Base-by-base conservation (phyloP, 2,888 invertebrate genomes). In the Dinocampus coccinellae region DNA sequence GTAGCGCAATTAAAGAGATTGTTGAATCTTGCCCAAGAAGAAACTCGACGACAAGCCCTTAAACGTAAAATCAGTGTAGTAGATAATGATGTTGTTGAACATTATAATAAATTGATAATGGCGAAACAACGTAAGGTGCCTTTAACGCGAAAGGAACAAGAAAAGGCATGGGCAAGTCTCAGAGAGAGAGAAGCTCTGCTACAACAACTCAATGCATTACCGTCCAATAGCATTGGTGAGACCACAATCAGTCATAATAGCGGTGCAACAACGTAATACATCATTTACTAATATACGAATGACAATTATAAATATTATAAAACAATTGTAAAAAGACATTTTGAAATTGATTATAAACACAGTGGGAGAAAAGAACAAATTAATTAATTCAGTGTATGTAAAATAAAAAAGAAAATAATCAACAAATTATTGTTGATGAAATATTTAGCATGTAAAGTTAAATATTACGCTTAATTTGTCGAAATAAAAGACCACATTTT, bases 121-220 rank as follows among this genome's bases (percentile, higher is more conserved):
- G 92, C 94, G 0, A 94, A 96, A 80, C 93, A 94, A 83, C 96
- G 96, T 86, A 94, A 95, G 84, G 91, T 94, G 76, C 92, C 93
- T 7, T 90, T 95, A 3, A 92, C 93, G 34, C 92, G 92, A 79
- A 94, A 95, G 81, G 96, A 96, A 83, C 93, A 93, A 78, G 95
- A 95, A 73, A 92, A 92, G 84, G 94, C 95, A 9, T 92, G 92
- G 91, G 71, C 79, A 2, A 85, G 86, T 64, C 69, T 87, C 7
- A 78, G 84, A 20, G 87, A 87, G 63, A 80, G 87, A n/a, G 87
- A 87, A 61, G 80, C 75, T 69, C 79, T 87, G 2, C 75, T 87
- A 20, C 84, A 86, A 69, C 87, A 87, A 74, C 75, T 87, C n/a
- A 86, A 85, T 36, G 82, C 84, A 78, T 73, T 86, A 72, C 86